A percentile compares a stretch with the other conserved stretches of the same genome.
Evolutionary conservation across 2,888 invertebrate genomes (phyloP).

Genomic region (Melieria crassipennis): DNA sequence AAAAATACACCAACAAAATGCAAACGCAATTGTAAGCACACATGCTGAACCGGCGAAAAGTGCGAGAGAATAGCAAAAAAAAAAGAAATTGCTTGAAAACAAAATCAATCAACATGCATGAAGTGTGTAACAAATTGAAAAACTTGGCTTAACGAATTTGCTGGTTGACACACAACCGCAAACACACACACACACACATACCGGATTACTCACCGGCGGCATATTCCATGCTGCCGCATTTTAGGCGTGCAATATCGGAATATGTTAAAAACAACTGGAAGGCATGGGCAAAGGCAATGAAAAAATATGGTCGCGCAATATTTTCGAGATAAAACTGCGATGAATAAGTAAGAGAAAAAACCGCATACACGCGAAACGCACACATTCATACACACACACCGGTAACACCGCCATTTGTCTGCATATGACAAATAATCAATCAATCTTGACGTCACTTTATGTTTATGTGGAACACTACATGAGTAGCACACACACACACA

Average conservation of each 20-base stretch:
- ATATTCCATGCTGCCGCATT: not conserved
- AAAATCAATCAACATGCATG: slow-evolving; percentile 8
- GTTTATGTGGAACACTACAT: not conserved
- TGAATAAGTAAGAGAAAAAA: not conserved
- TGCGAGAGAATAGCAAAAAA: not conserved
- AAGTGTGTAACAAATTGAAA: not conserved
- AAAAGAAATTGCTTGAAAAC: not conserved
- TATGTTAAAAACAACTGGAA: not conserved
- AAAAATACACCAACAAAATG: not conserved
- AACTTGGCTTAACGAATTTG: slow-evolving; percentile 11
- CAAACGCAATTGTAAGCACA: not conserved
- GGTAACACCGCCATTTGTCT: slow-evolving; percentile 13
- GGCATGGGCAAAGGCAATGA: not conserved
- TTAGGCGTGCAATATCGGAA: slow-evolving; percentile 2
- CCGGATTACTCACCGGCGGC: no score
- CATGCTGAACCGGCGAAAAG: not conserved
- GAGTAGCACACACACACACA: not conserved
- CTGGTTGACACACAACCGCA: not conserved
- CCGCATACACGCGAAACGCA: no score
- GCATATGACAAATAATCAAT: slow-evolving; percentile 41
- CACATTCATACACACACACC: not conserved
- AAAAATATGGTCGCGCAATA: not conserved
- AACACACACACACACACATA: not conserved
- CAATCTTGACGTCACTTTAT: slow-evolving; percentile 36
- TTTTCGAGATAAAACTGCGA: not conserved